Percentiles rank a stretch among this genome's conserved stretches.
phyloP scores from a whole-genome alignment of 1,140 invertebrate genomes.

The Hydropsyche tenuis region DNA sequence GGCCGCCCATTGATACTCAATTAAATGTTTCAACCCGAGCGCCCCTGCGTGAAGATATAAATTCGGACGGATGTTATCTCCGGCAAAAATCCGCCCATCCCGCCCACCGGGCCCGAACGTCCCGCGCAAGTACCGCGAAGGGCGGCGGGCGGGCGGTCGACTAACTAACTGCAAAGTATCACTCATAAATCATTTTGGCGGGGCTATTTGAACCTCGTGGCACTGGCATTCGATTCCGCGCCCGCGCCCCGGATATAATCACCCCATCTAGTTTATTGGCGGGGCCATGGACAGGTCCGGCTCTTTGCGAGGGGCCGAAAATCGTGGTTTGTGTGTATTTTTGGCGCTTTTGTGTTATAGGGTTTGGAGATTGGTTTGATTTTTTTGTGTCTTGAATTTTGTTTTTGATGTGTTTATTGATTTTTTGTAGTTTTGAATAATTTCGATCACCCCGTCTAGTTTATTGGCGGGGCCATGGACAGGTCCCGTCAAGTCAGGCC shows the following conservation, averaged over 20 bases:
- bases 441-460: conserved; percentile 47
- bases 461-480: conserved; percentile 38
- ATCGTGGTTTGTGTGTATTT: no score
- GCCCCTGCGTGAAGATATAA: conserved; percentile 39
- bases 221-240: conserved; percentile 49
- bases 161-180: conserved; percentile 51
- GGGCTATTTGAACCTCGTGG: conserved; percentile 50
- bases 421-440: no score
- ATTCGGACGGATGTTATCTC: conserved; percentile 32
- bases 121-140: no score
- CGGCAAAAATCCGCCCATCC: background rate
- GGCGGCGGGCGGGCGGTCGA: conserved; percentile 4
- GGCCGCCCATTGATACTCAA: conserved; percentile 48
- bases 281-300: conserved; percentile 23
- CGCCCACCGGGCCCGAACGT: background rate
- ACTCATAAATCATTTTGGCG: conserved; percentile 49
- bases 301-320: background rate
- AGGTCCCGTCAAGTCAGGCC: no score
- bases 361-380: no score
- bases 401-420: no score
- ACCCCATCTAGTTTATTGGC: conserved; percentile 47
- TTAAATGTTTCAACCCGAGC: conserved; percentile 49
- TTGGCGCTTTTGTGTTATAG: no score
- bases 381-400: no score
- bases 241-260: conserved; percentile 45